These are phyloP conservation scores for Lagodon rhomboides DNA, from an alignment of 2,797 vertebrate genomes.

Conservation along the genomic window DNA sequence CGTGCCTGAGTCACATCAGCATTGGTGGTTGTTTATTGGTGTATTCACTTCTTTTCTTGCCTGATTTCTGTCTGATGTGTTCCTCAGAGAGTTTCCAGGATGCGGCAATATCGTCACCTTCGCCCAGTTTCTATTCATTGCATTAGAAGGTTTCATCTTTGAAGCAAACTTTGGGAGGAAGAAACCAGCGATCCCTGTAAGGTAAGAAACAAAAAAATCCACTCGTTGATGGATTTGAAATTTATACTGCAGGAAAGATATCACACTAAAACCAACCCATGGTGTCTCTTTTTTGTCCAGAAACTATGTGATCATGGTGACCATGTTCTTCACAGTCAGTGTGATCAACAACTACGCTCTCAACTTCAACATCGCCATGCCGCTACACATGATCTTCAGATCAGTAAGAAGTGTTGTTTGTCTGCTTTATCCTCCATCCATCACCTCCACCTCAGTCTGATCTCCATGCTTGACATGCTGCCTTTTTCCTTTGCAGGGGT, in stretches of 20 bases:
- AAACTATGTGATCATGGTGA: slow-evolving; percentile 95
- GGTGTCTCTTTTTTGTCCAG: slow-evolving; percentile 63
- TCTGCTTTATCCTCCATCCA: not conserved
- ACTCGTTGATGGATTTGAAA: not conserved
- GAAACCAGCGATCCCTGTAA: slow-evolving; percentile 91
- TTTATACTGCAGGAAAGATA: not conserved
- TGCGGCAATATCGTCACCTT: slow-evolving; percentile 98
- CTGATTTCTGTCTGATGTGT: not conserved
- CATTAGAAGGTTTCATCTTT: slow-evolving; percentile 94
- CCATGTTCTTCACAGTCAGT: slow-evolving; percentile 98
- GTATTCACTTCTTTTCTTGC: not conserved
- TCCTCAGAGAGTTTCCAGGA: slow-evolving; percentile 92
- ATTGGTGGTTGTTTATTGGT: too few species aligned
- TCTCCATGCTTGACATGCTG: slow-evolving; percentile 19
- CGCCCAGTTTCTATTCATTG: slow-evolving; percentile 95
- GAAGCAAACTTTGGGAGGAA: slow-evolving; percentile 93
- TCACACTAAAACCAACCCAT: not conserved
- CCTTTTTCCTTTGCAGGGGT: slow-evolving; percentile 87
- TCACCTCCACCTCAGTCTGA: not conserved
- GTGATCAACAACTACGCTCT: slow-evolving; percentile 98
- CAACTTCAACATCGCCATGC: slow-evolving; percentile 98
- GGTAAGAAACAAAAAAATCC: slow-evolving; percentile 76
- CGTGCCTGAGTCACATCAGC: too few species aligned
- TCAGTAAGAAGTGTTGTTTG: slow-evolving; percentile 87
- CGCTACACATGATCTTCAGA: slow-evolving; percentile 99